Evolutionary conservation across 1,140 invertebrate species (phyloP).

Genomic region (Drosophila bifasciata): DNA sequence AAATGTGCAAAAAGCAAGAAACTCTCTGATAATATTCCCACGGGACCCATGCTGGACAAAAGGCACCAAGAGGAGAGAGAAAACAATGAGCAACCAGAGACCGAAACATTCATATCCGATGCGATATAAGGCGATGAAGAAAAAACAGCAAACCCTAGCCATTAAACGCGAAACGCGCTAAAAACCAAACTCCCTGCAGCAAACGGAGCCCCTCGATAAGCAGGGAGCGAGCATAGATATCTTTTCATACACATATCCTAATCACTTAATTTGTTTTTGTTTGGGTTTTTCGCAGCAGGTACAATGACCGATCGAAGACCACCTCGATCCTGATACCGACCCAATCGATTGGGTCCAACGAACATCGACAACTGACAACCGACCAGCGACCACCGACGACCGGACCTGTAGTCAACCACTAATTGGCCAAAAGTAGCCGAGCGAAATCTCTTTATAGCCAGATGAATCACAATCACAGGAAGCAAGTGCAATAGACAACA

Average conservation of each 20-base stretch:
- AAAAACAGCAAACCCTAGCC: too few species aligned
- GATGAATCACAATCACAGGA: constrained; percentile 65
- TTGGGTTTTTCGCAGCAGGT: constrained; percentile 59
- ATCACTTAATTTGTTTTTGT: constrained; percentile 78
- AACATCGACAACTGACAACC: too few species aligned
- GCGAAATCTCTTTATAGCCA: constrained; percentile 74
- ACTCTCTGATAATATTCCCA: constrained; percentile 70
- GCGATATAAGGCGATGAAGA: constrained; percentile 45
- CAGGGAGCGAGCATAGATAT: constrained; percentile 43
- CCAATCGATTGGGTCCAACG: constrained; percentile 6
- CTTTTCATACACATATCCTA: constrained; percentile 61
- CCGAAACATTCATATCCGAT: constrained; percentile 22
- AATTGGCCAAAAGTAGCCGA: constrained; percentile 47
- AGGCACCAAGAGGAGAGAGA: constrained; percentile 24
- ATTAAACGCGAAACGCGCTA: constrained; percentile 61
- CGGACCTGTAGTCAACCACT: constrained; percentile 60
- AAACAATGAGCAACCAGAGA: constrained; percentile 20
- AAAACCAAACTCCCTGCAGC: constrained; percentile 30
- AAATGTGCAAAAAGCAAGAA: constrained; percentile 45
- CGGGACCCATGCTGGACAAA: constrained; percentile 45
- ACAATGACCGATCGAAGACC: constrained; percentile 23
- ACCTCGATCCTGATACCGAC: too few species aligned
- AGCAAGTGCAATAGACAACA: constrained; percentile 46
- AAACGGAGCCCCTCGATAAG: constrained; percentile 48
- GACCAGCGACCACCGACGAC: constrained; percentile 54